phyloP scores from a whole-genome alignment of 2,797 vertebrate genomes.

The Eidolon dupreanum region DNA sequence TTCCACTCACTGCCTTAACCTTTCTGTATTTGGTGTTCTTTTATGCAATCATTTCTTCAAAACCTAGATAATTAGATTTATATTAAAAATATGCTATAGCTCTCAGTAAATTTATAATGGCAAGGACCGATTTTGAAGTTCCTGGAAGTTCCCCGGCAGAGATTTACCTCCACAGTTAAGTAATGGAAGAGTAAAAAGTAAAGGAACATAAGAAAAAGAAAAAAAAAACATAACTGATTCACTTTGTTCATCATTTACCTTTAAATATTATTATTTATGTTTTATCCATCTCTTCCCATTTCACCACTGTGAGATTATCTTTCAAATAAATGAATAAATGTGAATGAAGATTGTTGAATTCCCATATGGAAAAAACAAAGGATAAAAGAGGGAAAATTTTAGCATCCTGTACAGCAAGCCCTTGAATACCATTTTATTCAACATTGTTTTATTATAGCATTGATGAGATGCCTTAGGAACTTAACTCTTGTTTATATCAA shows the following conservation, averaged over 20 bases:
- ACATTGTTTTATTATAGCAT: neutral
- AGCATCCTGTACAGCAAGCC: neutral
- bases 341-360: neutral
- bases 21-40: neutral
- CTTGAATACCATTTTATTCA: neutral
- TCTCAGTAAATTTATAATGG: neutral
- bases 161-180: neutral
- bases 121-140: neutral
- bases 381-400: neutral
- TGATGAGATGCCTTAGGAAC: neutral
- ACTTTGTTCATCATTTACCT: neutral
- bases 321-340: constrained; percentile 1
- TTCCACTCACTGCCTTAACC: neutral
- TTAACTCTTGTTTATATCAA: neutral
- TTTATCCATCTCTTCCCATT: neutral
- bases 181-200: neutral
- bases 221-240: neutral
- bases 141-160: neutral
- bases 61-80: neutral
- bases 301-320: neutral
- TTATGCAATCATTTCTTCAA: neutral
- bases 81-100: neutral
- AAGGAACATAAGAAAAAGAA: neutral
- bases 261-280: neutral
- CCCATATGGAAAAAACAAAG: neutral